These are phyloP conservation scores for Diadophis punctatus DNA, from an alignment of 2,113 vertebrate species.

Conservation along the genomic window DNA sequence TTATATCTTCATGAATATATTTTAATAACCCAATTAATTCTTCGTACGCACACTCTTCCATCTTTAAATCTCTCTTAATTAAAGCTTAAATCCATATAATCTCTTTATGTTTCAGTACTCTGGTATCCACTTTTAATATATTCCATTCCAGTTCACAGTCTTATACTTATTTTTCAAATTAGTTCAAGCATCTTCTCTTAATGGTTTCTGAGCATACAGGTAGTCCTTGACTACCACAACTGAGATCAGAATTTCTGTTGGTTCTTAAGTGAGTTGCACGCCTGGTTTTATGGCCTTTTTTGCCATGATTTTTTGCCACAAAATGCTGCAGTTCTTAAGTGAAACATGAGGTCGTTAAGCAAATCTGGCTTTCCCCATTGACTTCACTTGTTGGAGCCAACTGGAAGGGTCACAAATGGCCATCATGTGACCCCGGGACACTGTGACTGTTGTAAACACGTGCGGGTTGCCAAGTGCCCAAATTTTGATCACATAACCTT, in stretches of 20 bases:
- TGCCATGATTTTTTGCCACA: neutral
- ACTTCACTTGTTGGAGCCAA: neutral
- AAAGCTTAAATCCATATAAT: too few relatives aligned
- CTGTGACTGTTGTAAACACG: too few relatives aligned
- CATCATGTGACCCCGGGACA: neutral
- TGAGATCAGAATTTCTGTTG: neutral
- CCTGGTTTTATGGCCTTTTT: neutral
- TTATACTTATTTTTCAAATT: too few relatives aligned
- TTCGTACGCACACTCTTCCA: too few relatives aligned
- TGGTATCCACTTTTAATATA: too few relatives aligned
- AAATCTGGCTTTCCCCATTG: neutral
- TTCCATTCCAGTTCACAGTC: too few relatives aligned
- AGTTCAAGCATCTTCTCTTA: neutral
- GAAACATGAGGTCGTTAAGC: neutral
- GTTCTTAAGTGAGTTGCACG: neutral
- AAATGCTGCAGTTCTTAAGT: neutral
- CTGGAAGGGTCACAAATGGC: neutral
- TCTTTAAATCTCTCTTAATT: too few relatives aligned
- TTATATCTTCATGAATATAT: too few relatives aligned
- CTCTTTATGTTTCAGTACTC: too few relatives aligned
- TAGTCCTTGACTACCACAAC: neutral
- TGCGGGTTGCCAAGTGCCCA: too few relatives aligned
- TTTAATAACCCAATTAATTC: too few relatives aligned
- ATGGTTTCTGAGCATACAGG: neutral
- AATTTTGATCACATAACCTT: too few relatives aligned